Base-by-base conservation (phyloP, 1,140 invertebrate genomes). In the Lutraria rhynchaena region DNA sequence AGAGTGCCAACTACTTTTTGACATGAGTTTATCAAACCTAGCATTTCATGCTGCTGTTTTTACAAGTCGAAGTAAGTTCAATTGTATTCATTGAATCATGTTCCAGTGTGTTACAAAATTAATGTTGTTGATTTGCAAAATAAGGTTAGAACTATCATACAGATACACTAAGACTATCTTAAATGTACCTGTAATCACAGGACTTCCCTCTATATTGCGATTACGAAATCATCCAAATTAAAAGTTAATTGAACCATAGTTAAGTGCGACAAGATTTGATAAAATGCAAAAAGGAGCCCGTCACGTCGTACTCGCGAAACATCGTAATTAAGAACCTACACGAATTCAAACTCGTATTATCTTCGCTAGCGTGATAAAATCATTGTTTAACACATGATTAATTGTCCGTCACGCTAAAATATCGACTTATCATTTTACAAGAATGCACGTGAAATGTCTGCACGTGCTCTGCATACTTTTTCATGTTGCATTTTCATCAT, bases 401-500 rank as follows among this genome's bases (percentile, higher is more conserved):
- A 75, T 75, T 49, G 58, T 31, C 53, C 41, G 57, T 60, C 73
- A 33, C 44, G 22, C 44, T 75, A 13, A 49, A 44, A 31, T 61
- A 61, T 63, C 37, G 37, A 35, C 57, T 61, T 75, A 75, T 75
- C 73, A 75, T 57, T 46, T 31, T n/a, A 15, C 57, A 22, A 75
- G 73, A 75, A 75, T 75, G 73, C 73, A 61, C 41, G 41, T 51
- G 22, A 53, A 75, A 60, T 67, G 41, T 41, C 63, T n/a, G 63
- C 63, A 67, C 63, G 63, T 67, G 63, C 63, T 49, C 29, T 41
- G 29, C 41, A n/a, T 67, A 15, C 63, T 37, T 31, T n/a, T 67
- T 67, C 63, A 27, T 67, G 63, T 67, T 67, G 63, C 63, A 67
- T 67, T 67, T 46, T 67, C 44, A 67, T 67, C 63, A 67, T 67